Percentiles rank a stretch among this genome's conserved stretches.
These are phyloP conservation scores for Amorpha juglandis DNA, from an alignment of 2,888 invertebrate genomes.

Conservation along the genomic window DNA sequence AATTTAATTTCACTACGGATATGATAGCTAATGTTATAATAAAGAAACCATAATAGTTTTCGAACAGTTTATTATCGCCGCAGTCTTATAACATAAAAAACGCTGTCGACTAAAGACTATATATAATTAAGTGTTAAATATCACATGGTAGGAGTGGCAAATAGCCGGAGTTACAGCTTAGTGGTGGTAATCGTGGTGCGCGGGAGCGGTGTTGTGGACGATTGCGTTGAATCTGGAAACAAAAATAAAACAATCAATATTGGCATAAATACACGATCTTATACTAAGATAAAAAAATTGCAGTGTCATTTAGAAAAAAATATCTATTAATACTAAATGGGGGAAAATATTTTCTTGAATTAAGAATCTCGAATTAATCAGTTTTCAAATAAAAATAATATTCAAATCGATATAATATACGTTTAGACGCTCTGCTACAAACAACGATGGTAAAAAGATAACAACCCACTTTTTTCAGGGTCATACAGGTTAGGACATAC, in stretches of 20 bases:
- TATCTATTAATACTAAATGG: too few species aligned
- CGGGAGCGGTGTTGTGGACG: slow-evolving; percentile 80
- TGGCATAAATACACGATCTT: slow-evolving; percentile 36
- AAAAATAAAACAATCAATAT: slow-evolving; percentile 33
- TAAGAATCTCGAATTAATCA: too few species aligned
- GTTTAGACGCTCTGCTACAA: too few species aligned
- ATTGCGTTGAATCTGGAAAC: slow-evolving; percentile 80
- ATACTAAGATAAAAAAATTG: too few species aligned
- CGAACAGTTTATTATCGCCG: slow-evolving; percentile 81
- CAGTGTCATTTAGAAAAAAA: too few species aligned
- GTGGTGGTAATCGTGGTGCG: slow-evolving; percentile 74
- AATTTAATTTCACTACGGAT: not conserved
- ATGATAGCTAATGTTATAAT: not conserved
- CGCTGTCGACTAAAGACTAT: slow-evolving; percentile 80
- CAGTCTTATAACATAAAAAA: slow-evolving; percentile 78
- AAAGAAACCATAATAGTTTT: slow-evolving; percentile 45
- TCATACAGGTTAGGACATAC: too few species aligned
- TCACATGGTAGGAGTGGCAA: slow-evolving; percentile 74
- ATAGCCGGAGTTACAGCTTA: slow-evolving; percentile 49
- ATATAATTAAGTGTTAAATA: slow-evolving; percentile 78
- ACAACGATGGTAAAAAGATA: too few species aligned
- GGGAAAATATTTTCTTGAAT: too few species aligned
- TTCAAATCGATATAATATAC: too few species aligned
- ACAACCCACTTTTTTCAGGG: too few species aligned
- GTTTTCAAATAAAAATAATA: too few species aligned